phyloP scores from a whole-genome alignment of 2,113 vertebrate genomes.

The Hypocryptadius cinnamomeus region DNA sequence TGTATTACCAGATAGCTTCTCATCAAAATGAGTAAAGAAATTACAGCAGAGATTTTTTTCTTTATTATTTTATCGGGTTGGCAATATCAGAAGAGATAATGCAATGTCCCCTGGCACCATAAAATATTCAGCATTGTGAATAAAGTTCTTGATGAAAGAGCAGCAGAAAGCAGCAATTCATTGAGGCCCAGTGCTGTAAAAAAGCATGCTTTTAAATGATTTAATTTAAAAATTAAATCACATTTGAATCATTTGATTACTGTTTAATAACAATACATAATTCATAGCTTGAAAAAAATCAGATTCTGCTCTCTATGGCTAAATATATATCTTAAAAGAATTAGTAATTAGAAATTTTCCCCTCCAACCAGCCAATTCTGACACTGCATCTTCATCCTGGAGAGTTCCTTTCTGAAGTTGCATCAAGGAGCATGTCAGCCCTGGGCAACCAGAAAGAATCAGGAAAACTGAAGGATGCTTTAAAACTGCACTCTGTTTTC shows the following conservation, averaged over 20 bases:
- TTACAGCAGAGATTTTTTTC: not conserved
- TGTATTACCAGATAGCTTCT: not conserved
- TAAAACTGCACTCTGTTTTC: not conserved
- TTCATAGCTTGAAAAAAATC: not conserved
- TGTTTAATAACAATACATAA: constrained; percentile 1
- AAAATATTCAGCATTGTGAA: constrained; percentile 30
- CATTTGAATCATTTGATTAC: not conserved
- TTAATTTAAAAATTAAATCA: constrained; percentile 24
- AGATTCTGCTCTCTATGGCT: not conserved
- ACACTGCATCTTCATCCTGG: not conserved
- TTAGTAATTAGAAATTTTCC: not conserved
- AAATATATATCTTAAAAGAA: not conserved
- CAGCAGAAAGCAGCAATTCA: constrained; percentile 16
- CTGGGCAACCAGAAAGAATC: not conserved
- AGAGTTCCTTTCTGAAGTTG: not conserved
- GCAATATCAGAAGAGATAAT: constrained; percentile 16
- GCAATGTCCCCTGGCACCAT: not conserved
- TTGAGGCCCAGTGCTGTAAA: not conserved
- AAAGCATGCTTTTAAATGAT: not conserved
- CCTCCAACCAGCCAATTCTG: not conserved
- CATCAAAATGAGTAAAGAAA: not conserved
- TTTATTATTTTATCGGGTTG: not conserved
- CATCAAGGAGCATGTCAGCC: not conserved
- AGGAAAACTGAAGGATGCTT: not conserved
- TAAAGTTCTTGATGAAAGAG: constrained; percentile 13